A percentile compares a stretch with the other conserved stretches of the same genome.
phyloP scores from a whole-genome alignment of 2,888 invertebrate species.

The Dryadula phaetusa region DNA sequence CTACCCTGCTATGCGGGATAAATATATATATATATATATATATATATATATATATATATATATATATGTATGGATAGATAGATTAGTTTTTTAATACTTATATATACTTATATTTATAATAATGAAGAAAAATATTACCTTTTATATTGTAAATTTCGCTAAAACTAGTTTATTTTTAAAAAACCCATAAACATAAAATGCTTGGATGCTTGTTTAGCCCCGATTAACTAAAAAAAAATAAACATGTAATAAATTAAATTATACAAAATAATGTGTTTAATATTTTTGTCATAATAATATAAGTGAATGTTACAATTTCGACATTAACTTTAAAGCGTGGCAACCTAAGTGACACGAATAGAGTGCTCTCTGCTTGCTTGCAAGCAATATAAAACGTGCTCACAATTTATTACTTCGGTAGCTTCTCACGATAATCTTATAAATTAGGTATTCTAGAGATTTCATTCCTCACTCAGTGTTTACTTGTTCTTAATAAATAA shows the following conservation, averaged over 20 bases:
- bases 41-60: no score
- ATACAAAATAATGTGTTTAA: background rate
- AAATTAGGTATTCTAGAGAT: slow-evolving; percentile 26
- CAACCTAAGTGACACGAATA: slow-evolving; percentile 77
- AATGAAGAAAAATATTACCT: no score
- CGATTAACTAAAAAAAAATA: no score
- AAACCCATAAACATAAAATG: no score
- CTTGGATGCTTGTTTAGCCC: no score
- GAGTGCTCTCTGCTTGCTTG: slow-evolving; percentile 69
- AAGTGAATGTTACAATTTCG: slow-evolving; percentile 28
- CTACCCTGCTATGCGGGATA: no score
- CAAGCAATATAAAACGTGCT: slow-evolving; percentile 82
- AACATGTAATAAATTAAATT: background rate
- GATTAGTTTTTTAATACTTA: no score
- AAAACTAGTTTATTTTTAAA: no score
- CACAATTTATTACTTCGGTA: slow-evolving; percentile 61
- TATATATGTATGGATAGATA: no score
- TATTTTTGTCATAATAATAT: background rate
- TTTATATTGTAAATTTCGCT: no score
- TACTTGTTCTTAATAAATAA: slow-evolving; percentile 24
- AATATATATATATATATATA: no score
- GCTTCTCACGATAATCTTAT: slow-evolving; percentile 32
- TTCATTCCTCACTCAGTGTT: slow-evolving; percentile 20
- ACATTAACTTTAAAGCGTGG: slow-evolving; percentile 40
- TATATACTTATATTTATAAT: no score